These are phyloP conservation scores for Apis laboriosa DNA, from an alignment of 1,140 invertebrate species.

Conservation along the genomic window DNA sequence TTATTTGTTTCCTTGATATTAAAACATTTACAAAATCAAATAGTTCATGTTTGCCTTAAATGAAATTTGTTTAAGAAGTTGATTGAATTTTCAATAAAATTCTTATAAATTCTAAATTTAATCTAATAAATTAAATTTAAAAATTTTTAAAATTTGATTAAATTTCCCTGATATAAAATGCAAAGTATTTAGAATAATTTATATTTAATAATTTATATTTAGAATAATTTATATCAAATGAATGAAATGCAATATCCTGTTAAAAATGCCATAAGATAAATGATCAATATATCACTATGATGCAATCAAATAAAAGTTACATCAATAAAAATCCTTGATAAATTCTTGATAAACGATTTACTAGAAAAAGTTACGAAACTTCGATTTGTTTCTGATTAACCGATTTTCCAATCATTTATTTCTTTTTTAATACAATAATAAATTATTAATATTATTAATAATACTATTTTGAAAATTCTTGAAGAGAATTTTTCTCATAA, in stretches of 20 bases:
- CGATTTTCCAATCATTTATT: background rate
- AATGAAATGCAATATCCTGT: background rate
- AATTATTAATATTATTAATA: no score
- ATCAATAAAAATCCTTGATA: conserved; percentile 28
- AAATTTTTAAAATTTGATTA: no score
- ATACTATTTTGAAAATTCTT: no score
- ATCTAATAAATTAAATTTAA: no score
- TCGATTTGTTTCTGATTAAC: background rate
- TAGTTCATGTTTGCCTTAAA: background rate
- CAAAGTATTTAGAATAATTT: background rate
- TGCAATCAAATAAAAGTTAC: conserved; percentile 16
- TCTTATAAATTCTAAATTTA: no score
- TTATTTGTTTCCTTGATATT: no score
- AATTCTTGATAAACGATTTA: background rate
- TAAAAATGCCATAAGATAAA: conserved; percentile 17
- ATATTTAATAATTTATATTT: no score
- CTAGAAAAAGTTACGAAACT: conserved; percentile 22
- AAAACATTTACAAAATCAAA: background rate
- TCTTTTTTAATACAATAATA: background rate
- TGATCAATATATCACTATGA: conserved; percentile 12
- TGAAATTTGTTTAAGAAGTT: no score
- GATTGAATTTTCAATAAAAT: no score
- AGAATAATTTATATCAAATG: background rate
- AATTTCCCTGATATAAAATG: no score
- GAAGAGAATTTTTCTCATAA: background rate